Base-by-base conservation (phyloP, 2,797 vertebrate species). In the Sparus aurata region DNA sequence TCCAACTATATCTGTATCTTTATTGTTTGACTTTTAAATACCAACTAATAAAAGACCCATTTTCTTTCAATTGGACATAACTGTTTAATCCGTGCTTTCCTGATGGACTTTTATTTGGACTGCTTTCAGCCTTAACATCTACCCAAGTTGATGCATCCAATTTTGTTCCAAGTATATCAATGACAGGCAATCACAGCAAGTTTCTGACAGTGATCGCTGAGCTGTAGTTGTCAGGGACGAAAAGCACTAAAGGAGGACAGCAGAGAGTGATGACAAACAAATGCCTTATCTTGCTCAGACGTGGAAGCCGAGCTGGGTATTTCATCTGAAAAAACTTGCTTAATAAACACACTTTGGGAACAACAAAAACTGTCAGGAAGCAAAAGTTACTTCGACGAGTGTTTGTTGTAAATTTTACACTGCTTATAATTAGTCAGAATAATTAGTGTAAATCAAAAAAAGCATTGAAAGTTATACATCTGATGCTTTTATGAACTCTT, bases 141-240 rank as follows among this genome's bases (percentile, higher is more conserved):
- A 69, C 52, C 75, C 34, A 73, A 68, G 64, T 60, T 16, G 45
- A 79, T 46, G 0, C 68, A 69, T 81, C 61, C 65, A 77, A 81
- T 58, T 74, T 73, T 80, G 25, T 34, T 64, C 68, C 68, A 75
- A 22, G 58, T 12, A 23, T 30, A 75, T 82, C 68, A 84, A 54
- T 68, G 81, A 82, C 78, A 84, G 82, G 64, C 77, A 63, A 54
- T 79, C 72, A 68, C 57, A 81, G 65, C 74, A 78, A 49, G 70
- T 86, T 74, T 80, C 17, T 77, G 61, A 84, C 71, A 73, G 49
- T 60, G 60, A 66, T 54, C 54, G 75, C 80, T 70, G 74, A 83
- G 74, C 52, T 81, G 80, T 68, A 68, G 75, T 54, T 76, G 74
- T 53, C 66, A 58, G 47, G 27, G 66, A 63, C 77, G 59, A 80